Evolutionary conservation across 1,140 invertebrate genomes (phyloP), one percentile per base, ranked within the genome.

Genomic region (Cydia pomonella): DNA sequence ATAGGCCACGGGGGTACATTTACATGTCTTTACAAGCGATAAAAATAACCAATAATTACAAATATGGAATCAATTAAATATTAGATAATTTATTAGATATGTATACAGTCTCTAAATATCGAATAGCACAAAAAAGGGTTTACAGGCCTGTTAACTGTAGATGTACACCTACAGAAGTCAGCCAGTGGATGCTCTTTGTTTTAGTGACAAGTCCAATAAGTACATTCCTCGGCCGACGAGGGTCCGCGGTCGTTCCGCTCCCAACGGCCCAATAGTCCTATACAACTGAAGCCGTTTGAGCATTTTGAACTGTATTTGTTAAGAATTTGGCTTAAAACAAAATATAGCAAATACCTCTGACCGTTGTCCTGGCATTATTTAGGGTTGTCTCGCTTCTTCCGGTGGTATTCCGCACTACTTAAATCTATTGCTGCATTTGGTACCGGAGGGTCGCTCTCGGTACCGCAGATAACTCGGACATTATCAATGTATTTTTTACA

Each of bases 181-280:
- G 41, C 41, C 41, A 12, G 5, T n/a, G 16, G 44, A 16, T n/a
- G 44, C 62, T 23, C 23, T 64, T 64, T 64, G 62, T 64, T 25
- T 25, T 7, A 64, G 13, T 27, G 62, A 64, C 62, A 25, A 23
- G 23, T 64, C 25, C 62, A 64, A 64, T 64, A 64, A 64, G 62
- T 23, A 25, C 62, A 64, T 64, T 64, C 62, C 62, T 25, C 9
- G 21, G 62, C n/a, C 12, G 62, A 64, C 62, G 62, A 64, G 62
- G 62, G 62, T 64, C 62, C 3, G 12, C 62, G 21, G 7, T 62
- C 21, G 21, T 13, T 13, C 13, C 12, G 12, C 53, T 62, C 18
- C 23, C 53, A 13, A 13, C 18, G 3, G 9, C 4, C 23, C 18
- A 62, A 18, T 62, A 53, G 1, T n/a, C 50, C 50, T 53, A n/a